Evolutionary conservation across 2,797 vertebrate species (phyloP).

Genomic region (Poeciliopsis paucimaculata): DNA sequence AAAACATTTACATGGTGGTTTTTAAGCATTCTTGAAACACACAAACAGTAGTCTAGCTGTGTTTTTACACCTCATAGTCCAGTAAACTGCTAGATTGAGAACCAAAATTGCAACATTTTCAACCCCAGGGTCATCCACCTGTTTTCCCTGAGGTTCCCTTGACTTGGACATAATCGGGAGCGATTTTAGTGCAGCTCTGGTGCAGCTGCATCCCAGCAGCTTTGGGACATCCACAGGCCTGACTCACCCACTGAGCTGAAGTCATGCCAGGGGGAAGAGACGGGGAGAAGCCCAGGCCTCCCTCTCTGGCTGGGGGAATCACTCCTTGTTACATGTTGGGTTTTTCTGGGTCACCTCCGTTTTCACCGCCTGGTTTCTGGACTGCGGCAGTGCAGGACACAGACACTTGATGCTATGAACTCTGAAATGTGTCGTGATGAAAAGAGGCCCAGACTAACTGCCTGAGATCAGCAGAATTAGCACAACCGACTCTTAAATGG

Average conservation of each 20-base stretch:
- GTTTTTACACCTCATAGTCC: too few species aligned
- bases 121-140: neutral
- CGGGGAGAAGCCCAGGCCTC: constrained; percentile 52
- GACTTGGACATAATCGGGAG: constrained; percentile 14
- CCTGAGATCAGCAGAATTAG: constrained; percentile 49
- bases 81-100: too few species aligned
- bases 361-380: constrained; percentile 42
- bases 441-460: constrained; percentile 44
- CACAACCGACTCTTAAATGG: constrained; percentile 48
- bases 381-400: constrained; percentile 24
- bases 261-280: constrained; percentile 50
- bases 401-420: constrained; percentile 39
- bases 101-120: neutral
- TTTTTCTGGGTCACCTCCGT: constrained; percentile 59
- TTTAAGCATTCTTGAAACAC: too few species aligned
- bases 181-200: constrained; percentile 15
- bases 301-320: constrained; percentile 43
- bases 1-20: too few species aligned
- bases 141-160: constrained; percentile 13
- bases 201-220: constrained; percentile 28
- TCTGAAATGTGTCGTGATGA: constrained; percentile 51
- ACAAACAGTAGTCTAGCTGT: too few species aligned
- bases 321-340: constrained; percentile 48
- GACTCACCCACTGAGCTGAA: constrained; percentile 58
- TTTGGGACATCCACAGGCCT: constrained; percentile 39